Evolutionary conservation across 2,888 invertebrate genomes (phyloP).

Genomic region (Barypeithes pellucidus): DNA sequence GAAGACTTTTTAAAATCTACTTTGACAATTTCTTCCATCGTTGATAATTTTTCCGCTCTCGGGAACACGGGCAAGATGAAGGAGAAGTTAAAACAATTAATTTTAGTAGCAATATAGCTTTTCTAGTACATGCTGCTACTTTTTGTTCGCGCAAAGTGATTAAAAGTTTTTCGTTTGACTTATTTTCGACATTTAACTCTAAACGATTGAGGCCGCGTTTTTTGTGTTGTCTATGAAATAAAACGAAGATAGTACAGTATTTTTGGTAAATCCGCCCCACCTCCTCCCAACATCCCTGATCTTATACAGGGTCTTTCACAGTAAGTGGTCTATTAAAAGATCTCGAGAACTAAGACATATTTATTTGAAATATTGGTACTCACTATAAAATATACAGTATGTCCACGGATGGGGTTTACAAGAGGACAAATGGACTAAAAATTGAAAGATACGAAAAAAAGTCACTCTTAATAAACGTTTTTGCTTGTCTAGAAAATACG

Average conservation of each 20-base stretch:
- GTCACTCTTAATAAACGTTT: too few species aligned
- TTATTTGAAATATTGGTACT: too few species aligned
- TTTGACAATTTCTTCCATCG: constrained; percentile 11
- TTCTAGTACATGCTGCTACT: constrained; percentile 35
- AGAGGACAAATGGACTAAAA: too few species aligned
- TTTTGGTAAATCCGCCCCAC: too few species aligned
- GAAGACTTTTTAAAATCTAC: constrained; percentile 18
- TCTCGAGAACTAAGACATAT: too few species aligned
- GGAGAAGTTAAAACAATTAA: constrained; percentile 36
- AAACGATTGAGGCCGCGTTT: not conserved
- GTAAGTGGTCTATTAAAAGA: too few species aligned
- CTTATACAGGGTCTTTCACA: too few species aligned
- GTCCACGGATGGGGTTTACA: too few species aligned
- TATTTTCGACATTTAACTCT: constrained; percentile 26
- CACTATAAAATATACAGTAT: too few species aligned
- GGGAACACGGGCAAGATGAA: constrained; percentile 8
- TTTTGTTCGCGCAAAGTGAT: constrained; percentile 25
- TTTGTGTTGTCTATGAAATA: not conserved
- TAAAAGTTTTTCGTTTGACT: constrained; percentile 39
- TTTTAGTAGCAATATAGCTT: constrained; percentile 30
- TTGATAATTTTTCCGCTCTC: constrained; percentile 19
- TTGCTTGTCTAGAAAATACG: too few species aligned
- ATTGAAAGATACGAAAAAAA: too few species aligned
- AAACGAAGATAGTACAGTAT: not conserved
- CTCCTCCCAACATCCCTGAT: too few species aligned